Base-by-base conservation (phyloP, 2,888 invertebrate species). In the Drosophila percnosoma region DNA sequence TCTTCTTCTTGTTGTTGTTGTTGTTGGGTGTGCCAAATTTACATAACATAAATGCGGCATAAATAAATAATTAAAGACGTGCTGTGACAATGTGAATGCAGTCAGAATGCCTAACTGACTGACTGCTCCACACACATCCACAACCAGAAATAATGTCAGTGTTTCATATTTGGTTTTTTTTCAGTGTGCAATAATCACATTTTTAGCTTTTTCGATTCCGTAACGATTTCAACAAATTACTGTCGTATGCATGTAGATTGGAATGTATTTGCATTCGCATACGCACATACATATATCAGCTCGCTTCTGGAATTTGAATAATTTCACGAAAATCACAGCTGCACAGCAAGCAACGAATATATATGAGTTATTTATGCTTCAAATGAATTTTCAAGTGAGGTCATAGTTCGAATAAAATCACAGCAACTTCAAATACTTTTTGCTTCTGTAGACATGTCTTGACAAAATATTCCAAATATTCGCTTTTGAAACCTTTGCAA, bases 1-100 rank as follows among this genome's bases (percentile, higher is more conserved):
- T 83, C 68, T 61, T 34, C 13, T 64, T 83, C 64, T 61, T 62
- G 36, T 49, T 67, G 36, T 61, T 62, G 36, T 49, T 67, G 36
- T 38, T 54, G 67, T 70, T 70, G 73, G 64, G 71, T 78, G 80
- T 82, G 72, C 70, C 68, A 89, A 90, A 90, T 85, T 90, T 85
- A 85, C 90, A 90, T 85, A 87, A 85, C 89, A 81, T 90, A 90
- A 90, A 90, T 89, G 89, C 75, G 63, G 87, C 89, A 90, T 85
- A 89, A 90, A 85, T 90, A 85, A 85, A 83, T 85, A 89, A 85
- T 90, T 87, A 90, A 90, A 83, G 80, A 90, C 84, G 87, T 83
- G 87, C 86, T 77, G 71, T 67, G 71, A 80, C 64, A 76, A 75
- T 80, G 65, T 54, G 57, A 48, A 78, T 78, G 71, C 58, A 66